These are phyloP conservation scores for Drosophila bocki DNA, from an alignment of 1,140 invertebrate species.

Conservation along the genomic window DNA sequence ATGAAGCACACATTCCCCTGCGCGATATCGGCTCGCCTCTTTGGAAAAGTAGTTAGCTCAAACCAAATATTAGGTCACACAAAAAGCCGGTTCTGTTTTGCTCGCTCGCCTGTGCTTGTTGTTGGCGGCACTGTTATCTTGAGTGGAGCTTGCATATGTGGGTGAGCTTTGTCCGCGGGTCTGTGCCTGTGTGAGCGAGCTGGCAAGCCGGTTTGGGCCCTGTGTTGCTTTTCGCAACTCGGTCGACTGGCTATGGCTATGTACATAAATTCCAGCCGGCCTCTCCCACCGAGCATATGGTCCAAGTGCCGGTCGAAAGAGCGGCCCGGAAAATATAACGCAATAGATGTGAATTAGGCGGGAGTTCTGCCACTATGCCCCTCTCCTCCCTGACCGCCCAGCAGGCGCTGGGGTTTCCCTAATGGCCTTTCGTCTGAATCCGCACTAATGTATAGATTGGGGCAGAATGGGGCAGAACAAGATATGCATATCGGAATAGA, in stretches of 20 bases:
- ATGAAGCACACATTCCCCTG: conserved; percentile 7
- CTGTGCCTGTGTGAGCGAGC: conserved; percentile 27
- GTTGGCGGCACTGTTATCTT: conserved; percentile 57
- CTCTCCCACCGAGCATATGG: conserved; percentile 44
- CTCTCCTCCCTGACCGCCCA: not conserved
- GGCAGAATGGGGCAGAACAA: not conserved
- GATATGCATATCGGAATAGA: not conserved
- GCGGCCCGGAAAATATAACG: conserved; percentile 57
- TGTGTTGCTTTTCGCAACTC: conserved; percentile 54
- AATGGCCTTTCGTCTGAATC: conserved; percentile 27
- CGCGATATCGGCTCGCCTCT: conserved; percentile 33
- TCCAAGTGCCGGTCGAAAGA: conserved; percentile 32
- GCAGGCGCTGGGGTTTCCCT: conserved; percentile 46
- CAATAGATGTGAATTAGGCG: conserved; percentile 64
- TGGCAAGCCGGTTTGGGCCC: conserved; percentile 65
- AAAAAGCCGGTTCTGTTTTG: conserved; percentile 72
- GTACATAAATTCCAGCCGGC: conserved; percentile 54
- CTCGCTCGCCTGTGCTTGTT: conserved; percentile 23
- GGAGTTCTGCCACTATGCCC: conserved; percentile 8
- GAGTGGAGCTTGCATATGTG: conserved; percentile 64
- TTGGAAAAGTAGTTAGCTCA: conserved; percentile 61
- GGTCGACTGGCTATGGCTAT: conserved; percentile 53
- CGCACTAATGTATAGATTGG: not conserved
- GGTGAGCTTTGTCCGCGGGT: conserved; percentile 56
- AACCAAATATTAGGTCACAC: conserved; percentile 50